Evolutionary conservation across 2,888 invertebrate genomes (phyloP).

Genomic region (Hipparchia semele): DNA sequence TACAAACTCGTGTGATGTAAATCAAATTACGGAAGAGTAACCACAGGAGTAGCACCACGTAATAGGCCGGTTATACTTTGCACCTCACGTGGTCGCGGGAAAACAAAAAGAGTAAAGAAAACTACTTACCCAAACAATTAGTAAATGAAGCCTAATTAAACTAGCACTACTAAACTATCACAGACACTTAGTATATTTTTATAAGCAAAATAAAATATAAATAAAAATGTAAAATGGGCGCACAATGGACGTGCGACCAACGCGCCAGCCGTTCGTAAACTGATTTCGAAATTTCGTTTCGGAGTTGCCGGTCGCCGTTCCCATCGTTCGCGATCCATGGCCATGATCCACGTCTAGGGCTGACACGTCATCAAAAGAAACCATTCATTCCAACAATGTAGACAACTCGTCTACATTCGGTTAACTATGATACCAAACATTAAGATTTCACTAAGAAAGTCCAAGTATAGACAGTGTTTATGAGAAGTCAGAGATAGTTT

Average conservation of each 20-base stretch:
- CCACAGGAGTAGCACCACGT: constrained; percentile 28
- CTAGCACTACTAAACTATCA: constrained; percentile 55
- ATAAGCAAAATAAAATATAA: constrained; percentile 45
- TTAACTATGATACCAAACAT: not conserved
- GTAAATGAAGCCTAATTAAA: constrained; percentile 46
- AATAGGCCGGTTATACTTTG: constrained; percentile 45
- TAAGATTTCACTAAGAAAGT: not conserved
- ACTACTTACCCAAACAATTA: constrained; percentile 44
- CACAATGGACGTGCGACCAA: constrained; percentile 48
- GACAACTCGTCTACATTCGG: constrained; percentile 17
- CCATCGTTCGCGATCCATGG: constrained; percentile 39
- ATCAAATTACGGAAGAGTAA: constrained; percentile 29
- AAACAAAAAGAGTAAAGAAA: constrained; percentile 24
- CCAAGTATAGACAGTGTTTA: not conserved
- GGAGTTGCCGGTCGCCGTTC: constrained; percentile 34
- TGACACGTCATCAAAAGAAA: constrained; percentile 39
- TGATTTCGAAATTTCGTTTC: constrained; percentile 45
- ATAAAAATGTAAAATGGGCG: constrained; percentile 27
- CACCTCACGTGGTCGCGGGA: constrained; percentile 46
- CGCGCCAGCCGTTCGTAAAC: constrained; percentile 65
- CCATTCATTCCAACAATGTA: not conserved
- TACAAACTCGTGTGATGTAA: constrained; percentile 6
- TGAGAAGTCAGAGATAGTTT: not conserved
- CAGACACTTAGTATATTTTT: constrained; percentile 54
- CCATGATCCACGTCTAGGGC: constrained; percentile 48